These are phyloP conservation scores for Xanthorhoe designata DNA, from an alignment of 2,888 invertebrate species.

Conservation along the genomic window DNA sequence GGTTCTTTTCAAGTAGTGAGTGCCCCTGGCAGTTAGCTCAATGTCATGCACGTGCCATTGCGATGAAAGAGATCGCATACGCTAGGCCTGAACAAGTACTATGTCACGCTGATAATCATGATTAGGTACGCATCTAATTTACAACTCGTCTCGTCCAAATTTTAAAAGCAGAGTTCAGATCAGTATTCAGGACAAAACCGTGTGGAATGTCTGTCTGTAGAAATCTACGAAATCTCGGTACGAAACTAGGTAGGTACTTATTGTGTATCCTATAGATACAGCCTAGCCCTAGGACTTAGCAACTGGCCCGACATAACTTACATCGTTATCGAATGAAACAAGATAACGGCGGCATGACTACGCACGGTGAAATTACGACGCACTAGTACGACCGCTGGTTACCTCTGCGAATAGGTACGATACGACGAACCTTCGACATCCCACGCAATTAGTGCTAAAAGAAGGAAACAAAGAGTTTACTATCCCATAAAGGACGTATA, in stretches of 20 bases:
- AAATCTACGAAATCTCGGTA: not conserved
- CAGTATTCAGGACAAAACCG: conserved; percentile 34
- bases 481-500: conserved; percentile 9
- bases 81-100: conserved; percentile 43
- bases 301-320: conserved; percentile 45
- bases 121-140: conserved; percentile 42
- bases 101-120: conserved; percentile 48
- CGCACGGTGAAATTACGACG: conserved; percentile 79
- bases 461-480: conserved; percentile 26
- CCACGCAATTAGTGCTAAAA: conserved; percentile 49
- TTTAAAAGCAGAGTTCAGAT: conserved; percentile 50
- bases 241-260: not conserved
- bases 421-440: conserved; percentile 42
- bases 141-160: conserved; percentile 41
- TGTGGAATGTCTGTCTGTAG: conserved; percentile 19
- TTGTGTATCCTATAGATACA: not conserved
- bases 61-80: conserved; percentile 42
- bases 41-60: conserved; percentile 70
- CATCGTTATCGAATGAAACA: conserved; percentile 71
- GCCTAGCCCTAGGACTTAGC: conserved; percentile 33
- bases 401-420: conserved; percentile 54
- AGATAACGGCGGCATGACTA: conserved; percentile 78
- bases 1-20: conserved; percentile 39
- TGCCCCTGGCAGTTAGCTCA: conserved; percentile 52
- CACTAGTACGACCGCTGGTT: conserved; percentile 66